Conservation (phyloP, 2,888 invertebrate genomes). For the Nudaria mundana region DNA sequence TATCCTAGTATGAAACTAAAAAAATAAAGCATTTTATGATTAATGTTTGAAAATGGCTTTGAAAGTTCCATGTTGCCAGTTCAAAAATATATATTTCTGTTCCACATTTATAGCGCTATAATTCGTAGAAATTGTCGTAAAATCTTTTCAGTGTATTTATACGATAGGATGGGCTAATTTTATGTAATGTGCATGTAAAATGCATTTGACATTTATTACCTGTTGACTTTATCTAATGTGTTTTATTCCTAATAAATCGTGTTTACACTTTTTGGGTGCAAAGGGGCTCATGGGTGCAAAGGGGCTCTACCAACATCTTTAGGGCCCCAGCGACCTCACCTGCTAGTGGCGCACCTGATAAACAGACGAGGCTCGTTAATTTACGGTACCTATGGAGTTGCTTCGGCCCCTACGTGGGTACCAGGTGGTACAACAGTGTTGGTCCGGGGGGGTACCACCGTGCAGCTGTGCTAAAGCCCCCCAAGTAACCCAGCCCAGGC, state of each 20-base stretch:
- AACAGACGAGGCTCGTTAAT: too few relatives aligned
- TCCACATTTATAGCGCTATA: constrained; percentile 28
- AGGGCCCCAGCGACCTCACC: too few relatives aligned
- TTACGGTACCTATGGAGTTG: too few relatives aligned
- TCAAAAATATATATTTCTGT: constrained; percentile 26
- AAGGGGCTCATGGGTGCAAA: too few relatives aligned
- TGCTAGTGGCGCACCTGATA: too few relatives aligned
- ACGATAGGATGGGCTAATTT: neutral
- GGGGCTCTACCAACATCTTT: too few relatives aligned
- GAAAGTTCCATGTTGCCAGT: constrained; percentile 30
- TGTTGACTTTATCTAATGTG: neutral
- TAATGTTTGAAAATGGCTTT: constrained; percentile 5
- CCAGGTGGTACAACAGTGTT: too few relatives aligned
- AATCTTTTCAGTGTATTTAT: constrained; percentile 7
- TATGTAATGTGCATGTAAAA: neutral
- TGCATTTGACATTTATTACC: constrained; percentile 1
- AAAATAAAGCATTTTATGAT: neutral
- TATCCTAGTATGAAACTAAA: neutral
- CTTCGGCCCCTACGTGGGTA: too few relatives aligned
- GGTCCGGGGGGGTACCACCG: too few relatives aligned
- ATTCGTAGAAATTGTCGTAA: constrained; percentile 29
- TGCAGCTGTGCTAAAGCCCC: too few relatives aligned
- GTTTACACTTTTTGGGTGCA: neutral
- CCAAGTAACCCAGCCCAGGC: too few relatives aligned
- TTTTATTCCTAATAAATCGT: too few relatives aligned